Conservation (phyloP, 1,140 invertebrate genomes). For the Eulimnadia texana region DNA sequence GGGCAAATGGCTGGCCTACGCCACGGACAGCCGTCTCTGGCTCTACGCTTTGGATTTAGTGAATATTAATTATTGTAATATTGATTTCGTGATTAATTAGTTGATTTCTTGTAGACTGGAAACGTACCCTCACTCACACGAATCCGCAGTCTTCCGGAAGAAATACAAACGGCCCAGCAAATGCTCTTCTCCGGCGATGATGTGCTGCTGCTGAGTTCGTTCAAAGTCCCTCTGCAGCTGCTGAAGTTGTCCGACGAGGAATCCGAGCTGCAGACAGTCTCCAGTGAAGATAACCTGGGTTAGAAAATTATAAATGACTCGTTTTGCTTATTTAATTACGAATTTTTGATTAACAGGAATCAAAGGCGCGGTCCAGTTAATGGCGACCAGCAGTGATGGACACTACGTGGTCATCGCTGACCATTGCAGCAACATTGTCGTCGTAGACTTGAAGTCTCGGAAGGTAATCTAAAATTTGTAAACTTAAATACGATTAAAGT, state of each 20-base stretch:
- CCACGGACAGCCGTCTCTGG: slow-evolving; percentile 45
- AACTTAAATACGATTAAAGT: too few relatives aligned
- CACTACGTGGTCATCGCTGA: slow-evolving; percentile 47
- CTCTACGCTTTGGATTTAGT: slow-evolving; percentile 43
- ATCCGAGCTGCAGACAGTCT: neutral
- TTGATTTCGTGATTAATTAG: neutral
- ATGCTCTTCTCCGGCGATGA: neutral
- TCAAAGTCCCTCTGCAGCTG: neutral
- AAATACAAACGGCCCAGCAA: neutral
- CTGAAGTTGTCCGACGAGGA: neutral
- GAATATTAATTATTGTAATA: neutral
- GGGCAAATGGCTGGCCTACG: slow-evolving; percentile 53
- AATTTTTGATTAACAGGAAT: neutral
- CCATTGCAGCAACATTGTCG: slow-evolving; percentile 37
- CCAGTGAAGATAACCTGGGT: neutral
- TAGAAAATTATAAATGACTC: too few relatives aligned
- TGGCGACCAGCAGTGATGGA: slow-evolving; percentile 37
- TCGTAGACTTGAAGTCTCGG: slow-evolving; percentile 30
- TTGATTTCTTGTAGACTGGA: too few relatives aligned
- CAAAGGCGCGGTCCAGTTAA: slow-evolving; percentile 33
- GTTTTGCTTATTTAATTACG: too few relatives aligned
- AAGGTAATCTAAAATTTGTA: slow-evolving; percentile 4
- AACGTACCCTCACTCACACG: too few relatives aligned
- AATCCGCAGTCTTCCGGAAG: neutral
- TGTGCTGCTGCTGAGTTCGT: neutral